These are phyloP conservation scores for Rhagonycha fulva DNA, from an alignment of 2,888 invertebrate species.

Conservation along the genomic window DNA sequence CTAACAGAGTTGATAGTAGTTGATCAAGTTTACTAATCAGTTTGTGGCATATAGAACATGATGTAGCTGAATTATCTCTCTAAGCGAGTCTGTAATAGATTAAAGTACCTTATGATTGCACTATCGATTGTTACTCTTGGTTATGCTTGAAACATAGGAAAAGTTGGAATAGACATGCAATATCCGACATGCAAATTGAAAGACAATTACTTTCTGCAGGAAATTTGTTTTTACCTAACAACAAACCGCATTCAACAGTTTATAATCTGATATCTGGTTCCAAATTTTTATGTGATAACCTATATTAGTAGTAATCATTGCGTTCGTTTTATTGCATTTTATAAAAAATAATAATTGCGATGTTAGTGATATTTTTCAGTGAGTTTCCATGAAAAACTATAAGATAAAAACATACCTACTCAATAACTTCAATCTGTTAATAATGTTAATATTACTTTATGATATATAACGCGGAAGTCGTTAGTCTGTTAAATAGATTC, in stretches of 20 bases:
- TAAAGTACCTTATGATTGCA: constrained; percentile 10
- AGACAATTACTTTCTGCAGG: not conserved
- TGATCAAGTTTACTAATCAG: constrained; percentile 5
- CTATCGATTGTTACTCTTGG: constrained; percentile 2
- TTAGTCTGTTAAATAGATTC: constrained; percentile 28
- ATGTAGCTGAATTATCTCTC: constrained; percentile 10
- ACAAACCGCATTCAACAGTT: not conserved
- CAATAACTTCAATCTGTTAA: not conserved
- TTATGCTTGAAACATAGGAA: not conserved
- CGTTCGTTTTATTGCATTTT: too few relatives aligned
- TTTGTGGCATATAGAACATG: constrained; percentile 4
- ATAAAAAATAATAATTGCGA: too few relatives aligned
- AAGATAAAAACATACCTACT: too few relatives aligned
- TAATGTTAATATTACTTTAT: not conserved
- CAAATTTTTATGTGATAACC: not conserved
- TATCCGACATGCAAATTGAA: not conserved
- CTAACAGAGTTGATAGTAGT: not conserved
- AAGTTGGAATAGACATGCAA: not conserved
- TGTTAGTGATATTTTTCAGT: too few relatives aligned
- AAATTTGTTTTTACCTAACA: not conserved
- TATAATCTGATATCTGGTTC: not conserved
- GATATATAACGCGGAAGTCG: constrained; percentile 19
- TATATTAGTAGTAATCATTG: too few relatives aligned
- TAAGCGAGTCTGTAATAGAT: constrained; percentile 9
- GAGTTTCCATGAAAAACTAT: too few relatives aligned